Evolutionary conservation across 2,113 vertebrate species (phyloP), one percentile per base, ranked within the genome.

Genomic region (Trichechus manatus): DNA sequence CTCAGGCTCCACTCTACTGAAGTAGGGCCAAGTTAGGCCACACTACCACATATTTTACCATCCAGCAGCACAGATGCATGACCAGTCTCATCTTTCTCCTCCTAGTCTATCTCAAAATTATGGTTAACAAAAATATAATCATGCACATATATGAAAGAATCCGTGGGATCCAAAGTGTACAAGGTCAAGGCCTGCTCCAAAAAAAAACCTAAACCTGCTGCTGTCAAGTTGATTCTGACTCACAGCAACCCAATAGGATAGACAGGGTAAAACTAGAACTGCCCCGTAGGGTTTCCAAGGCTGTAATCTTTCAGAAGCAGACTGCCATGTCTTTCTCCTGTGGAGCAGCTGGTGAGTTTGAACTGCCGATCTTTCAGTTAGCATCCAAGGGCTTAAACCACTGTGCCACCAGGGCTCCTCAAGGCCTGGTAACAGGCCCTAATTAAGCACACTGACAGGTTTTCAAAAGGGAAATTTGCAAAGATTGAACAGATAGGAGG

Each of bases 101-200:
- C 39, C 33, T 31, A 31, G 19, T 10, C 17, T 50, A 42, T 25
- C 70, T 59, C 74, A 74, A 80, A 92, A 75, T 19, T 56, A 63
- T 27, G 53, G 23, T 87, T 61, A 92, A 93, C 64, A 91, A 88
- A 96, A 92, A 63, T 14, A 91, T 20, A 74, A 68, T 23, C 47
- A 74, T 31, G n/a, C 39, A 61, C 13, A 44, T 92, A 80, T 53
- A 29, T 79, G 64, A 82, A 74, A 91, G 53, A 88, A 87, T 33
- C 36, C n/a, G 66, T 3, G 19, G 36, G 6, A 47, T 25, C 31
- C 39, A 80, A 44, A 44, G 0, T 47, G 33, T 42, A 44, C 13
- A 56, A 22, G 9, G 25, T 64, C 2, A 22, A 61, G 5, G 31
- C 17, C 68, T 92, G 78, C 4, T n/a, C 11, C 5, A 19, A 70